Evolutionary conservation across 2,113 vertebrate species (phyloP).

Genomic region (Petroica traversi): DNA sequence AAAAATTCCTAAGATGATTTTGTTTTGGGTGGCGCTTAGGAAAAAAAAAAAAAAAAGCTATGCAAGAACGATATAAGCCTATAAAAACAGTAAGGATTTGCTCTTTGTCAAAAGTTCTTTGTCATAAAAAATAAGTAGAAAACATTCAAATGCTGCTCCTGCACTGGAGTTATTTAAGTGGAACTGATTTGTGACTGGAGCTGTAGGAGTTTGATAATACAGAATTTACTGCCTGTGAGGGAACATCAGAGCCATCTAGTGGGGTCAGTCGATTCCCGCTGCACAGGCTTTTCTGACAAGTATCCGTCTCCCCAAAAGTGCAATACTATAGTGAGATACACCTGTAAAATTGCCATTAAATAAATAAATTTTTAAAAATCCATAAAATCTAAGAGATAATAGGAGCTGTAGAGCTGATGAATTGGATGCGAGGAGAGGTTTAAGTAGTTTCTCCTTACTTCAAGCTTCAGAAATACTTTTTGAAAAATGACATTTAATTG

Average conservation of each 20-base stretch:
- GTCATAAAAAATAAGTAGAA: neutral
- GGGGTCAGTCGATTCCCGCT: conserved; percentile 8
- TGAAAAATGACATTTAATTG: neutral
- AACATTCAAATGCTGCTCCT: neutral
- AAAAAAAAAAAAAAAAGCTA: neutral
- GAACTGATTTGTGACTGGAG: neutral
- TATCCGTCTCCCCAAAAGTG: neutral
- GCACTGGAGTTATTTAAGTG: neutral
- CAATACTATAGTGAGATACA: neutral
- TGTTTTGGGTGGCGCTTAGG: neutral
- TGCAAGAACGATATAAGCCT: neutral
- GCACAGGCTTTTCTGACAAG: neutral
- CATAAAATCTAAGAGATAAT: neutral
- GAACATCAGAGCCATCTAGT: conserved; percentile 63
- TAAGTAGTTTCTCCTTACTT: neutral
- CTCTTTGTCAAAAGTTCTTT: neutral
- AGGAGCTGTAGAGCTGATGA: neutral
- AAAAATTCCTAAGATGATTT: neutral
- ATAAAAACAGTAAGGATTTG: neutral
- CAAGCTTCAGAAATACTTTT: neutral
- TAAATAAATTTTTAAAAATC: neutral
- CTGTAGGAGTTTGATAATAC: neutral
- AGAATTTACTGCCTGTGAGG: neutral
- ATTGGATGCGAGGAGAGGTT: neutral
- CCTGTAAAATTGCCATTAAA: neutral